Base-by-base conservation (phyloP, 2,113 vertebrate genomes). In the Rhinogobius similis region DNA sequence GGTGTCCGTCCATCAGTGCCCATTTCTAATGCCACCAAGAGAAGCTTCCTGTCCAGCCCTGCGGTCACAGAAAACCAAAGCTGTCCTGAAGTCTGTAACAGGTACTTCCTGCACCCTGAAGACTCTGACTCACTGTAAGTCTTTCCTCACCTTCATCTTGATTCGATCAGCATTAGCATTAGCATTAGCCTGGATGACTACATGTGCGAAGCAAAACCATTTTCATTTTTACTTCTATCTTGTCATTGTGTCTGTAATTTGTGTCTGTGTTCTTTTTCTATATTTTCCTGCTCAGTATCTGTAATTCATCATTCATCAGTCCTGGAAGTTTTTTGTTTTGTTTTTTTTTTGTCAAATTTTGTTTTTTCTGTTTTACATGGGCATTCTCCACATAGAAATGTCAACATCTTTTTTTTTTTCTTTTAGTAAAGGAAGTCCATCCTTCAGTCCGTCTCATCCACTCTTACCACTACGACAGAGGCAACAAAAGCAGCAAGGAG, bases 11-110 rank as follows among this genome's bases (percentile, higher is more conserved):
- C 95, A 0, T 95, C 94, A 0, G 90, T 98, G 14, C 94, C 96
- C 1, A 97, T 98, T 68, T 98, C 98, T 81, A 99, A 97, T 0
- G 96, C 96, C 39, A 97, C 98, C 50, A 98, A 96, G 79, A 93
- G 97, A 43, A 98, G 96, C 72, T 98, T 99, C 87, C 90, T 97
- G 92, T 92, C 89, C 2, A 85, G 89, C 88, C 77, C 96, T 87
- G 1, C 90, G n/a, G 84, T 82, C 61, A 73, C 90, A 0, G 79
- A 93, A 0, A 69, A 86, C 36, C 94, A 92, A 78, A 92, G 76
- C 88, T 90, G 82, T 53, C 78, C 93, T 0, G 97, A 99, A 77
- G 86, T 93, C 70, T 92, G 94, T 82, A 94, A 79, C 79, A 92
- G 96, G 87, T 95, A 94, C 88, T 93, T 90, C 92, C 93, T 94